Conservation (phyloP, 2,113 vertebrate species). For the Phyllostomus discolor region DNA sequence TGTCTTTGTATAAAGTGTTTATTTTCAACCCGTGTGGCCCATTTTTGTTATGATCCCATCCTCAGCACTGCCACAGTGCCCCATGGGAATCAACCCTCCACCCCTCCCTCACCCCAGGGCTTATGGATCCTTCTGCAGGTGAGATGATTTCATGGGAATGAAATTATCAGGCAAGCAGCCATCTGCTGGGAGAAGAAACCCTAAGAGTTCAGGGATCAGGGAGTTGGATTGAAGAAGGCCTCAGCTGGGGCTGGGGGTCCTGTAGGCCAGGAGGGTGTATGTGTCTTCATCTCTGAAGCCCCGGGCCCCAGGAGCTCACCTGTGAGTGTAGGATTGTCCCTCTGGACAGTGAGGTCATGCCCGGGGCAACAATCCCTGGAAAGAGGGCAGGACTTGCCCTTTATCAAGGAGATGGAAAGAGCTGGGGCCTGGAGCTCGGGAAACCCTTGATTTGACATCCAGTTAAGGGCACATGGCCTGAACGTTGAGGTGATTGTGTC, state of each 20-base stretch:
- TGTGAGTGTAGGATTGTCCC: not conserved
- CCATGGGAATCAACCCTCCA: not conserved
- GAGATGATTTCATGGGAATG: not conserved
- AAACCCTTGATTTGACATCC: not conserved
- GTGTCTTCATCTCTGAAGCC: not conserved
- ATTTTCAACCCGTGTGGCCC: slow-evolving; percentile 39
- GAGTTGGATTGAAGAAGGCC: not conserved
- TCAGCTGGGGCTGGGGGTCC: not conserved
- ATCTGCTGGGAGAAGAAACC: not conserved
- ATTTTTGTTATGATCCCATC: not conserved
- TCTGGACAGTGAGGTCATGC: not conserved
- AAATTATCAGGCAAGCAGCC: not conserved
- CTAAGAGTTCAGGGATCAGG: not conserved
- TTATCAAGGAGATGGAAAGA: not conserved
- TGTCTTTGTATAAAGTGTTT: slow-evolving; percentile 60
- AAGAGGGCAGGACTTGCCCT: not conserved
- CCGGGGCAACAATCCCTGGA: not conserved
- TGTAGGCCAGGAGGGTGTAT: accelerated
- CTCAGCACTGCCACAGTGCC: not conserved
- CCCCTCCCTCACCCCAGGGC: not conserved
- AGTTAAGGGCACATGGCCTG: not conserved
- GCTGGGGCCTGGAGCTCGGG: not conserved
- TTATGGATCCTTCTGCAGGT: not conserved
- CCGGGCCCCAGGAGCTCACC: not conserved
- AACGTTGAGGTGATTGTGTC: not conserved